A percentile compares a stretch with the other conserved stretches of the same genome.
Evolutionary conservation across 2,797 vertebrate species (phyloP).

Genomic region (Catamblyrhynchus diadema): DNA sequence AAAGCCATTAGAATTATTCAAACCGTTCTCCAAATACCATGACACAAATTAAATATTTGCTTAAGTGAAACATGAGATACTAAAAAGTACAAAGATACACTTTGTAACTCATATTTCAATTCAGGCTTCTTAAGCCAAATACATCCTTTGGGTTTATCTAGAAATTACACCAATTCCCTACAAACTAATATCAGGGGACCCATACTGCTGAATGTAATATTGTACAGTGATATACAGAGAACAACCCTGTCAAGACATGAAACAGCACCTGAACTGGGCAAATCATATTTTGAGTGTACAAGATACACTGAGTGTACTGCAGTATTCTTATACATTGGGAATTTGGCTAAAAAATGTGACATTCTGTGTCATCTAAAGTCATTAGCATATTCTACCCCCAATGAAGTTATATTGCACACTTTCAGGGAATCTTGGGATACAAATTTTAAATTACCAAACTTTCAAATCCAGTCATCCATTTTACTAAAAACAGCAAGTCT

Average conservation of each 20-base stretch:
- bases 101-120: background rate
- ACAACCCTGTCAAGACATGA: background rate
- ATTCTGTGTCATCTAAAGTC: background rate
- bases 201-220: fast-evolving
- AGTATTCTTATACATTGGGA: background rate
- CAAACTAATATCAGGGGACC: background rate
- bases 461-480: background rate
- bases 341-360: background rate
- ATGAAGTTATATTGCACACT: background rate
- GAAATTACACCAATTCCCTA: background rate
- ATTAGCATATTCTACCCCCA: background rate
- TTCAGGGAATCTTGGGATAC: background rate
- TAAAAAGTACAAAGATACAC: background rate
- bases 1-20: background rate
- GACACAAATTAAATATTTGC: background rate
- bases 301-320: background rate
- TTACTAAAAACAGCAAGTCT: background rate
- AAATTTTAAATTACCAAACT: background rate
- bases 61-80: background rate
- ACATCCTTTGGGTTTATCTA: background rate
- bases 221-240: background rate
- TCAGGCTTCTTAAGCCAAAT: background rate
- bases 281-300: background rate
- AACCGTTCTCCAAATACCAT: background rate
- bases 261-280: background rate